Evolutionary conservation across 2,113 vertebrate genomes (phyloP).

Genomic region (Amphiprion percula): DNA sequence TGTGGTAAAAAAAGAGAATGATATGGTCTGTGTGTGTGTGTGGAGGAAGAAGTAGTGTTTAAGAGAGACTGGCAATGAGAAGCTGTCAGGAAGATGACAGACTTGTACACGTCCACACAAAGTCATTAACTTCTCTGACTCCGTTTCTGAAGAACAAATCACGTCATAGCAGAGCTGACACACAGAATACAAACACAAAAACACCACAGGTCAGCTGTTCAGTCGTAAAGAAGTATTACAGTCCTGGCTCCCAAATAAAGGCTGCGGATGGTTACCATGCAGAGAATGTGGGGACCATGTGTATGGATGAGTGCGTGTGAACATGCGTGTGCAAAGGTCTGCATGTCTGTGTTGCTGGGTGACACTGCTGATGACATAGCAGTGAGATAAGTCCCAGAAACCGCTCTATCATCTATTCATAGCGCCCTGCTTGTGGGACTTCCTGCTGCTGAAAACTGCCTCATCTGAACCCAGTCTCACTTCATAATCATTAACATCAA

Average conservation of each 20-base stretch:
- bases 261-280: constrained; percentile 46
- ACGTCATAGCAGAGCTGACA: constrained; percentile 28
- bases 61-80: neutral
- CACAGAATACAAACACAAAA: constrained; percentile 15
- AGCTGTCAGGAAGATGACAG: neutral
- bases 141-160: constrained; percentile 19
- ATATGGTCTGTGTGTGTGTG: neutral
- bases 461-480: constrained; percentile 55
- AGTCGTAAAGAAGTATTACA: constrained; percentile 56
- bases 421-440: constrained; percentile 50
- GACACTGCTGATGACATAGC: constrained; percentile 70
- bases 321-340: constrained; percentile 5
- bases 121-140: constrained; percentile 12
- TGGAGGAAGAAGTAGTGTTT: neutral
- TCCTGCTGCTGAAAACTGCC: constrained; percentile 68
- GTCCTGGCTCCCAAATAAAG: constrained; percentile 48
- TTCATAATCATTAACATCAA: constrained; percentile 69
- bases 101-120: constrained; percentile 1
- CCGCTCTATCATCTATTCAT: constrained; percentile 71
- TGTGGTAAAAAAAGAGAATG: constrained; percentile 6
- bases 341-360: constrained; percentile 50
- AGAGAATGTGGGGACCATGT: constrained; percentile 72
- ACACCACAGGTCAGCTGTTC: constrained; percentile 60
- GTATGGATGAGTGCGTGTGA: constrained; percentile 19
- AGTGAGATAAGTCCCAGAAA: constrained; percentile 63